Base-by-base conservation (phyloP, 2,888 invertebrate species). In the Ptychoptera contaminata region DNA sequence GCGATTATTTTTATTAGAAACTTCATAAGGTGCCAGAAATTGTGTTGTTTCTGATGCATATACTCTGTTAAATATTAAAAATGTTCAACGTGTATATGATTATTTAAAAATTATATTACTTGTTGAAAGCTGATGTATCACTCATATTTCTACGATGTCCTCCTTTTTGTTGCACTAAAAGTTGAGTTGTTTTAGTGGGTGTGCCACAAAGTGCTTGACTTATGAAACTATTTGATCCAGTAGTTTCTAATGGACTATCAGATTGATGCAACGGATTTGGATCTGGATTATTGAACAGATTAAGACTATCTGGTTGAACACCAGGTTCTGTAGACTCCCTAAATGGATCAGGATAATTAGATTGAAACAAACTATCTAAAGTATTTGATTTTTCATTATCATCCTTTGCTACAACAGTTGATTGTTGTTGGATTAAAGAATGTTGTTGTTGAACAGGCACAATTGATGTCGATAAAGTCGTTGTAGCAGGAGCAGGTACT, bases 81-180 rank as follows among this genome's bases (percentile, higher is more conserved):
- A 30, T 30, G 30, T 30, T 30, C 6, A 30, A 30, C 9, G 6
- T 9, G 9, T 8, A 6, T 30, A 8, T 30, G 9, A 44, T 14
- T 15, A 7, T 36, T 10, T 16, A 12, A 23, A 23, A 36, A 12
- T 42, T n/a, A 31, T 31, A 31, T 36, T 67, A 82, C 82, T 82
- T 82, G 60, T 80, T 81, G 57, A 83, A 83, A 52, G 83, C 82
- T 44, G 82, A 81, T 2, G 86, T 86, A 58, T 87, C 87, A 58
- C 85, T 85, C 63, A 83, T 82, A 61, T 86, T 85, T 46, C 87
- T 71, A 44, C 86, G 68, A 60, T 87, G 86, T 8, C 77, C 74
- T 37, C 48, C 53, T 50, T 62, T 62, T 8, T 62, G 62, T 37
- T 63, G 58, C 31, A 58, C 56, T 14, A 65, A 51, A 53, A 63